Conservation (phyloP, 1,140 invertebrate genomes). For the Lepidurus packardi region DNA sequence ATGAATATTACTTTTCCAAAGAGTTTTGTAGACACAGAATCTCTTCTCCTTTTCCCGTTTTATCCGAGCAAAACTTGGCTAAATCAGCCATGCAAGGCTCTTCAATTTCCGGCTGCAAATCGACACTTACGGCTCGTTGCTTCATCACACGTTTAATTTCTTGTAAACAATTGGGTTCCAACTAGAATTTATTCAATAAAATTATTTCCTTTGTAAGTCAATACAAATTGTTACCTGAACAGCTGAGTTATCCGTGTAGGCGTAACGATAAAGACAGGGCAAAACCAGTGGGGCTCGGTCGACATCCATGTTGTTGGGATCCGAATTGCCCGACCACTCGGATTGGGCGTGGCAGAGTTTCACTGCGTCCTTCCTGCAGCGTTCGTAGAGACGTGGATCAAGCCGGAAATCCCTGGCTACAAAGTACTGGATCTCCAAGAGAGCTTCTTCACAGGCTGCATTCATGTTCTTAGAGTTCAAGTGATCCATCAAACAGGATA, state of each 20-base stretch:
- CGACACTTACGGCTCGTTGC: slow-evolving; percentile 81
- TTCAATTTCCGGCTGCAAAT: slow-evolving; percentile 90
- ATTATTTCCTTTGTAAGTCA: background rate
- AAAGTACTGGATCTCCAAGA: slow-evolving; percentile 96
- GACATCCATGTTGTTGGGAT: slow-evolving; percentile 59
- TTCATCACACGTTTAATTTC: slow-evolving; percentile 88
- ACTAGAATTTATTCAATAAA: slow-evolving; percentile 37
- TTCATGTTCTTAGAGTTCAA: slow-evolving; percentile 78
- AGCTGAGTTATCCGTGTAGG: slow-evolving; percentile 65
- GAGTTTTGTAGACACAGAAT: slow-evolving; percentile 89
- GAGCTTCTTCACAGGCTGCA: slow-evolving; percentile 76
- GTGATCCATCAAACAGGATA: slow-evolving; percentile 90
- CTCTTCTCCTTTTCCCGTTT: slow-evolving; percentile 76
- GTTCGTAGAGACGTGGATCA: slow-evolving; percentile 79
- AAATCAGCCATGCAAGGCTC: slow-evolving; percentile 81
- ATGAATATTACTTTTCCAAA: slow-evolving; percentile 58
- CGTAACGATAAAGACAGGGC: slow-evolving; percentile 84
- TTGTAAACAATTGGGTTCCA: slow-evolving; percentile 50
- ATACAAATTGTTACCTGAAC: slow-evolving; percentile 45
- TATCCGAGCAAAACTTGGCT: slow-evolving; percentile 71
- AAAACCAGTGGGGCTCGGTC: slow-evolving; percentile 72
- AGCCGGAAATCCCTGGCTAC: slow-evolving; percentile 88
- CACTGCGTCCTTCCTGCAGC: slow-evolving; percentile 80
- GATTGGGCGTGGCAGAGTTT: slow-evolving; percentile 71
- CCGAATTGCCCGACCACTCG: slow-evolving; percentile 61